A percentile compares a stretch with the other conserved stretches of the same genome.
Conservation (phyloP, 2,797 vertebrate species). For the Acanthurus tractus region DNA sequence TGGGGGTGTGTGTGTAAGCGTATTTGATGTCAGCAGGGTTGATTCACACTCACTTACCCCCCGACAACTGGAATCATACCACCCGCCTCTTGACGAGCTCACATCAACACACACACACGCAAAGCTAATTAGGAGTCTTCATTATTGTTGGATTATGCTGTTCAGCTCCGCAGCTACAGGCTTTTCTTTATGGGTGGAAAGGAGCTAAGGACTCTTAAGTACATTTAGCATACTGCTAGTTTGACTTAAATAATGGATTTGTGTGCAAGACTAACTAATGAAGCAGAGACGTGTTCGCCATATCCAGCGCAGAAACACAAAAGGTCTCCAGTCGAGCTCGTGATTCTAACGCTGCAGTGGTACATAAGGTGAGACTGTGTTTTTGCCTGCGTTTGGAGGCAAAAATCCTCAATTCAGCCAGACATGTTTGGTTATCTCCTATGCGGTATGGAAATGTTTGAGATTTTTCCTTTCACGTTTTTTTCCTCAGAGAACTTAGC, state of each 20-base stretch:
- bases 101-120: constrained; percentile 57
- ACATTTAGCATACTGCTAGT: constrained; percentile 72
- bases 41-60: constrained; percentile 84
- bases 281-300: constrained; percentile 35
- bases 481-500: no score
- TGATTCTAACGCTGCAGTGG: neutral
- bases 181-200: constrained; percentile 71
- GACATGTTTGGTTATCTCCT: no score
- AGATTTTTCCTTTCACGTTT: no score
- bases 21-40: constrained; percentile 80
- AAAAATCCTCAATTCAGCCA: no score
- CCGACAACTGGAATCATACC: constrained; percentile 83
- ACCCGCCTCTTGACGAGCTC: constrained; percentile 79
- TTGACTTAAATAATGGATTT: constrained; percentile 77
- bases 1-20: constrained; percentile 46
- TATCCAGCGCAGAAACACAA: neutral
- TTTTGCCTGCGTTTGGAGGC: no score
- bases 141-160: constrained; percentile 84
- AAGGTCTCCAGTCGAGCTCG: neutral
- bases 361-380: neutral
- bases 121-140: constrained; percentile 81
- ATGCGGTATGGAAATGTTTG: no score
- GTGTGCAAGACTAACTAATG: constrained; percentile 54
- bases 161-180: constrained; percentile 74
- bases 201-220: constrained; percentile 75